Base-by-base conservation (phyloP, 92 coral and sea anemone genomes). In the Virgularia gustaviana region DNA sequence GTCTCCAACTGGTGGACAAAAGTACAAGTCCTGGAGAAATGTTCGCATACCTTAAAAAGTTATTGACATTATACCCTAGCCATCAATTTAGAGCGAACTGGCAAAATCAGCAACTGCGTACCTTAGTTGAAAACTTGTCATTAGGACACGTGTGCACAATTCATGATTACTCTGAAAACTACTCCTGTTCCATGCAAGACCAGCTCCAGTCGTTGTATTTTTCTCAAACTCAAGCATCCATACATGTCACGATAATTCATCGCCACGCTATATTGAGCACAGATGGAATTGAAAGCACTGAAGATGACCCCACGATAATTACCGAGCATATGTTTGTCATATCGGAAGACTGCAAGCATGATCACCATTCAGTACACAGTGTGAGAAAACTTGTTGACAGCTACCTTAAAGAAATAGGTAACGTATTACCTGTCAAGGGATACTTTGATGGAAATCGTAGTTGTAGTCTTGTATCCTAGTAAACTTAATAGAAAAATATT, bases 81-180 rank as follows among this genome's bases (percentile, higher is more conserved):
- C 92, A 84, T 33, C 83, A 84, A 59, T 83, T 83, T 62, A 64
- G 75, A 18, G 81, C 87, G 43, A 78, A 78, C 67, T 83, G 88
- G 88, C 88, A 87, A 73, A 57, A 77, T 45, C 49, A 76, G 43
- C 83, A 87, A 37, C 71, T 75, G 71, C 32, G 77, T 54, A 62
- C 41, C 27, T 44, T 64, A 27, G 37, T 78, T 1, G 68, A 67
- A 30, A 65, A 87, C 54, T 78, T 87, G 9, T 85, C 85, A 2
- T 32, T 34, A 60, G 70, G 57, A 27, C 83, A 63, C 32, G 79
- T 49, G 18, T 65, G 73, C 45, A 74, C 80, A 25, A 37, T 70
- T 30, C 79, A 77, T 28, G 83, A 77, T 35, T 77, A 83, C 43
- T 77, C 78, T 0, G 75, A 77, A 20, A 83, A 77, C 62, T 77